phyloP scores from a whole-genome alignment of 2,888 invertebrate genomes.

The Leptogaster cylindrica region DNA sequence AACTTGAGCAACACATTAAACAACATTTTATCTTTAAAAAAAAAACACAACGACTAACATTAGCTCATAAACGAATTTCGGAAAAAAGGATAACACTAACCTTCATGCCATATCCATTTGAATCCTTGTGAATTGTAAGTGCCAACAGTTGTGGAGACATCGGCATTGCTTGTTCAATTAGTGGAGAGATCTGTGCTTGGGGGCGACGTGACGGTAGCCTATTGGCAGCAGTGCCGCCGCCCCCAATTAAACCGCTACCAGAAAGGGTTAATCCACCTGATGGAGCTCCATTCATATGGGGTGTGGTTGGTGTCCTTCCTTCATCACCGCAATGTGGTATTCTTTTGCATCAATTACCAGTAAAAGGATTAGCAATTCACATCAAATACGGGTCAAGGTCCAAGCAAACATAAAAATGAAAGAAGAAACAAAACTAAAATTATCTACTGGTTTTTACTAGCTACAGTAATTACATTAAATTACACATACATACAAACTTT shows the following conservation, averaged over 20 bases:
- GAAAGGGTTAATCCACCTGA: slow-evolving; percentile 17
- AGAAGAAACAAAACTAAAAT: slow-evolving; percentile 35
- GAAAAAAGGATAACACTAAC: slow-evolving; percentile 49
- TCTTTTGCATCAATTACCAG: background rate
- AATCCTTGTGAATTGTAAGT: slow-evolving; percentile 61
- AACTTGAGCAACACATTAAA: too few species aligned
- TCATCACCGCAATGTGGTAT: slow-evolving; percentile 31
- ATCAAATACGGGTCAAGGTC: slow-evolving; percentile 12
- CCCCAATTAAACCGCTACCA: slow-evolving; percentile 46
- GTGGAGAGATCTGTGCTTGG: slow-evolving; percentile 50
- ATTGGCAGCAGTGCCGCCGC: slow-evolving; percentile 48
- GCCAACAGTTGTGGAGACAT: slow-evolving; percentile 52
- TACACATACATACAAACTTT: background rate
- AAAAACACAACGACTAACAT: too few species aligned
- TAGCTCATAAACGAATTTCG: too few species aligned
- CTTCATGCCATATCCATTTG: slow-evolving; percentile 63
- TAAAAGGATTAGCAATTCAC: background rate
- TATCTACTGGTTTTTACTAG: slow-evolving; percentile 25
- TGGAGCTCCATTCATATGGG: slow-evolving; percentile 45
- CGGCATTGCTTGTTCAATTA: slow-evolving; percentile 37
- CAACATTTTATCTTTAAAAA: too few species aligned
- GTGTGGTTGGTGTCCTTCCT: slow-evolving; percentile 23
- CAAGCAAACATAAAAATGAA: slow-evolving; percentile 36
- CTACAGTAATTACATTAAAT: slow-evolving; percentile 10
- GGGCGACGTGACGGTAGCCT: slow-evolving; percentile 55